Evolutionary conservation across 1,140 invertebrate genomes (phyloP).

Genomic region (Drosophila sulfurigaster): DNA sequence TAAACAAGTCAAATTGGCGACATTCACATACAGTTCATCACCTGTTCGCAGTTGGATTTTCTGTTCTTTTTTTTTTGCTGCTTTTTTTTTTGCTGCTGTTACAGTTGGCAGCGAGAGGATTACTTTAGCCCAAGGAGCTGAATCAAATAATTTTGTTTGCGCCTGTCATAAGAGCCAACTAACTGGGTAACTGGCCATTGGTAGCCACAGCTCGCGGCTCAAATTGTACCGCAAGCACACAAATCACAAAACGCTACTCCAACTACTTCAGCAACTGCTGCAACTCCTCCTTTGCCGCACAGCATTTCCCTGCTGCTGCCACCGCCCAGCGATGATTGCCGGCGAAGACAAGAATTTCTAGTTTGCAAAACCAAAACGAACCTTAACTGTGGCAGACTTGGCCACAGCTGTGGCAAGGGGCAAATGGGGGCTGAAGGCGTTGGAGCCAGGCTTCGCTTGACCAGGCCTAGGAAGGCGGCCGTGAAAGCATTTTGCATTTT

Average conservation of each 20-base stretch:
- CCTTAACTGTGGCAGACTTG: slow-evolving; percentile 65
- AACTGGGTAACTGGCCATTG: slow-evolving; percentile 72
- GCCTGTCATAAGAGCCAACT: slow-evolving; percentile 72
- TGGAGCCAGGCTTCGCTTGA: slow-evolving; percentile 29
- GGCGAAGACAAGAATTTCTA: slow-evolving; percentile 79
- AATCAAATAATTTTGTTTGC: slow-evolving; percentile 79
- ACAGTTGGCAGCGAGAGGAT: slow-evolving; percentile 23
- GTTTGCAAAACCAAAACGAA: slow-evolving; percentile 57
- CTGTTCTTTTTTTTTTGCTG: neutral
- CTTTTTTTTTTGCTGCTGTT: neutral
- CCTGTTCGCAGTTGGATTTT: slow-evolving; percentile 5
- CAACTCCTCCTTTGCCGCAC: neutral
- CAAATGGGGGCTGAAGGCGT: neutral
- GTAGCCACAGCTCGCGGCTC: slow-evolving; percentile 78
- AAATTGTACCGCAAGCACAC: slow-evolving; percentile 82
- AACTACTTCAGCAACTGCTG: slow-evolving; percentile 10
- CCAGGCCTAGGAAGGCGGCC: slow-evolving; percentile 49
- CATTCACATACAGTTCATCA: slow-evolving; percentile 61
- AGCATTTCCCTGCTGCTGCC: slow-evolving; percentile 16
- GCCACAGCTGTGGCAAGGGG: neutral
- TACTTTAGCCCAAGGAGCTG: slow-evolving; percentile 18
- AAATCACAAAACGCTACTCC: slow-evolving; percentile 73
- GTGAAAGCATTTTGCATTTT: slow-evolving; percentile 81
- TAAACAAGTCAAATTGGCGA: slow-evolving; percentile 80
- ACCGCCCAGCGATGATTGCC: slow-evolving; percentile 72